Percentiles rank a stretch among this genome's conserved stretches.
These are phyloP conservation scores for Drosophila kambysellisi DNA, from an alignment of 2,888 invertebrate genomes.

Conservation along the genomic window DNA sequence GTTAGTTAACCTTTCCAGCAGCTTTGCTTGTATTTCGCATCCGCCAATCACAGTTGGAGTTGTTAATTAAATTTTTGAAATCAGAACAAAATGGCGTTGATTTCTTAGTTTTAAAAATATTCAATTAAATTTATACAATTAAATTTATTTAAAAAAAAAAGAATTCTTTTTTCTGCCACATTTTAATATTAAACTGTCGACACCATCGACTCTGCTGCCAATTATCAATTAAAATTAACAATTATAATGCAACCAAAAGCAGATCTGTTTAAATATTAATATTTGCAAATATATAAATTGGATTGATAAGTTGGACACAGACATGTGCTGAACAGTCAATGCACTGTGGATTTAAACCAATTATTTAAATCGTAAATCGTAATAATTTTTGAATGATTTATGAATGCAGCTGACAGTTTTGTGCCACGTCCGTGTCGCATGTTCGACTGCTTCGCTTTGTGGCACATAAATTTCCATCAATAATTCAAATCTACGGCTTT, in stretches of 20 bases:
- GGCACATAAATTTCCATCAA: slow-evolving; percentile 69
- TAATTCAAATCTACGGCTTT: slow-evolving; percentile 66
- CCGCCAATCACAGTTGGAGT: slow-evolving; percentile 61
- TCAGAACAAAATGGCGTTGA: slow-evolving; percentile 7
- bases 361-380: slow-evolving; percentile 46
- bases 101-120: not conserved
- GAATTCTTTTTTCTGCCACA: too few species aligned
- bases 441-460: slow-evolving; percentile 39
- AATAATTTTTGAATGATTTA: slow-evolving; percentile 63
- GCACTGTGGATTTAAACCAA: slow-evolving; percentile 5
- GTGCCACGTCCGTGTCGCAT: slow-evolving; percentile 13
- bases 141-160: too few species aligned
- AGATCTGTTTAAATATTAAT: not conserved
- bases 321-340: slow-evolving; percentile 27
- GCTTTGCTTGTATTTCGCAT: slow-evolving; percentile 22
- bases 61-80: slow-evolving; percentile 59
- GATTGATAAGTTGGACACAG: slow-evolving; percentile 3
- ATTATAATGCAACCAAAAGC: not conserved
- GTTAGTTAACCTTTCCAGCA: slow-evolving; percentile 45
- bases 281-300: slow-evolving; percentile 46
- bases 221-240: not conserved
- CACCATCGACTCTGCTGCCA: not conserved
- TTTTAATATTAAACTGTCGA: not conserved
- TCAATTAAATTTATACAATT: not conserved
- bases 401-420: slow-evolving; percentile 56